Evolutionary conservation across 2,113 vertebrate genomes (phyloP).

Genomic region (Bothrops jararaca): DNA sequence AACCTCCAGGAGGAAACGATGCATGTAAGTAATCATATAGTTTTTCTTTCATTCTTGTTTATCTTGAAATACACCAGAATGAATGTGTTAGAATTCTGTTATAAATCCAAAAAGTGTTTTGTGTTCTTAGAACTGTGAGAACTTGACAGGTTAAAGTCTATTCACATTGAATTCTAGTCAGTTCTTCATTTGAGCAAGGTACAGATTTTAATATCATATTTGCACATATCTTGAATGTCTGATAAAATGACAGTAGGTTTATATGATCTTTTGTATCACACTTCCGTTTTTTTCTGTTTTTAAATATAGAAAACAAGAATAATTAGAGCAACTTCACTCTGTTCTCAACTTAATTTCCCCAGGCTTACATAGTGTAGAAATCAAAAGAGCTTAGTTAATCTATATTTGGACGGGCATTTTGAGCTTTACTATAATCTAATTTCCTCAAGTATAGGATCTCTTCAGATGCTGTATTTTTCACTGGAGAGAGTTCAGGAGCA

Average conservation of each 20-base stretch:
- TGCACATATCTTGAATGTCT: neutral
- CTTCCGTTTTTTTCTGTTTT: neutral
- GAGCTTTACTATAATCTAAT: neutral
- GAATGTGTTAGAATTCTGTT: neutral
- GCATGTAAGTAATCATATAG: conserved; percentile 75
- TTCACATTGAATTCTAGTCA: neutral
- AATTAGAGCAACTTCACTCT: neutral
- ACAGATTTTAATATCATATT: neutral
- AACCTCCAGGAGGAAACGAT: conserved; percentile 87
- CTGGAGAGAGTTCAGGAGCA: neutral
- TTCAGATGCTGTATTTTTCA: neutral
- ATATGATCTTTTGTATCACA: neutral
- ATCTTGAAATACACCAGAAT: neutral
- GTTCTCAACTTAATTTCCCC: neutral
- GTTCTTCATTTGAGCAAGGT: neutral
- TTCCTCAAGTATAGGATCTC: neutral
- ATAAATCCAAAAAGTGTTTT: neutral
- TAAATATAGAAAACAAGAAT: neutral
- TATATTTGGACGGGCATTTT: neutral
- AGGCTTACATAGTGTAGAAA: neutral
- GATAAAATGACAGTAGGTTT: neutral
- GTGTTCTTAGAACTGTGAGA: neutral
- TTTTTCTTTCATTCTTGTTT: neutral
- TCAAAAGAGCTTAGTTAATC: neutral
- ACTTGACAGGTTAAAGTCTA: neutral